Base-by-base conservation (phyloP, 2,797 vertebrate species). In the Sparus aurata region DNA sequence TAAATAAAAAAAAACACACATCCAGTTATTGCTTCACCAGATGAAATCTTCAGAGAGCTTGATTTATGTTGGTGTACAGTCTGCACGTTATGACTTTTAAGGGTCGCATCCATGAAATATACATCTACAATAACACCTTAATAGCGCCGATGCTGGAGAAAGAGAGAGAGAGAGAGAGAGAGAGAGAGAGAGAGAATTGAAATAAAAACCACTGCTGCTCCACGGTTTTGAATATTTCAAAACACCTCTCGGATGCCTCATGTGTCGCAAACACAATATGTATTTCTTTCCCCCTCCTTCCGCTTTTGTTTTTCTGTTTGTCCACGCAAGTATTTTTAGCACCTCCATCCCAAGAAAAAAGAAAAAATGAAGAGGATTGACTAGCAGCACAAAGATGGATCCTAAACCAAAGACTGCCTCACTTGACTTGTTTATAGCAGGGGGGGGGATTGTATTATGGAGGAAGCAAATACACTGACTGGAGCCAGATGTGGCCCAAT, bases 271-370 rank as follows among this genome's bases (percentile, higher is more conserved):
- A 13, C 5, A 52, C 38, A 61, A 67, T 66, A 23, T 67, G 50
- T 75, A 61, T 52, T 47, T 73, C 46, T 65, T 23, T 72, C 15
- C 15, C 45, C 15, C 23, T 67, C 20, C 30, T 25, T 50, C n/a
- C 45, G 64, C 9, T 8, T 75, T 73, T 16, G 53, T 59, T 77
- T n/a, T 67, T 60, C 5, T 77, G 52, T 77, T 85, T 64, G n/a
- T 80, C 63, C 71, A 67, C 18, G 7, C 7, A n/a, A 60, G 63
- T 79, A 86, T 89, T 89, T 89, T 85, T 80, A 84, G 84, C 75
- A 59, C 54, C 25, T 8, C 34, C 34, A 8, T 34, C 3, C 34
- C 7, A n/a, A 30, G 16, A 20, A 53, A 75, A 17, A 27, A 15
- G 23, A 38, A n/a, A 23, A 34, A 60, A 23, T 61, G 18, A 69